phyloP scores from a whole-genome alignment of 1,140 invertebrate species.

The Apis dorsata region DNA sequence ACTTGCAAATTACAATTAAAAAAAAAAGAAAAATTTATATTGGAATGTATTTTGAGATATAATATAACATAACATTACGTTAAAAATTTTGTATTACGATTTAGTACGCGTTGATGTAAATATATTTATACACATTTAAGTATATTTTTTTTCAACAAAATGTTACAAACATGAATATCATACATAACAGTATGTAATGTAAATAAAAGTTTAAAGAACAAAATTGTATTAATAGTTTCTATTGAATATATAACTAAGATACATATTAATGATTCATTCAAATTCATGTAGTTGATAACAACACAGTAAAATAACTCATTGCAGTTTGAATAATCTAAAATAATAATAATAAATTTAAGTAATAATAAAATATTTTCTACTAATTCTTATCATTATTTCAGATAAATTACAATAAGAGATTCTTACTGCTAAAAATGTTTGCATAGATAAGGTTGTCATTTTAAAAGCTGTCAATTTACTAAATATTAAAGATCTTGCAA shows the following conservation, averaged over 20 bases:
- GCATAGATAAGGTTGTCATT: not conserved
- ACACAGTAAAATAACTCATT: slow-evolving; percentile 21
- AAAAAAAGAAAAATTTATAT: not conserved
- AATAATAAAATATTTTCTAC: not conserved
- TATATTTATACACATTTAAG: slow-evolving; percentile 25
- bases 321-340: slow-evolving; percentile 13
- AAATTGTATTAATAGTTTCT: not conserved
- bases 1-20: not conserved
- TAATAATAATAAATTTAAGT: not conserved
- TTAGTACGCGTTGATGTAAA: slow-evolving; percentile 30
- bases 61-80: slow-evolving; percentile 8
- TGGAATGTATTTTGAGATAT: not conserved
- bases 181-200: slow-evolving; percentile 6
- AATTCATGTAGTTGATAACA: not conserved
- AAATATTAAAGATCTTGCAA: not conserved
- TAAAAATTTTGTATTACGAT: slow-evolving; percentile 1
- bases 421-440: slow-evolving; percentile 3
- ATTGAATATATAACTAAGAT: not conserved
- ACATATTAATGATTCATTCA: not conserved
- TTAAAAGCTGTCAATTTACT: slow-evolving; percentile 8
- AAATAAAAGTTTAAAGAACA: slow-evolving; percentile 20
- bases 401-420: not conserved
- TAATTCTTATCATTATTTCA: not conserved
- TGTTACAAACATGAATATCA: not conserved
- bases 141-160: not conserved